Evolutionary conservation across 2,113 vertebrate genomes (phyloP).

Genomic region (Hippopotamus amphibius): DNA sequence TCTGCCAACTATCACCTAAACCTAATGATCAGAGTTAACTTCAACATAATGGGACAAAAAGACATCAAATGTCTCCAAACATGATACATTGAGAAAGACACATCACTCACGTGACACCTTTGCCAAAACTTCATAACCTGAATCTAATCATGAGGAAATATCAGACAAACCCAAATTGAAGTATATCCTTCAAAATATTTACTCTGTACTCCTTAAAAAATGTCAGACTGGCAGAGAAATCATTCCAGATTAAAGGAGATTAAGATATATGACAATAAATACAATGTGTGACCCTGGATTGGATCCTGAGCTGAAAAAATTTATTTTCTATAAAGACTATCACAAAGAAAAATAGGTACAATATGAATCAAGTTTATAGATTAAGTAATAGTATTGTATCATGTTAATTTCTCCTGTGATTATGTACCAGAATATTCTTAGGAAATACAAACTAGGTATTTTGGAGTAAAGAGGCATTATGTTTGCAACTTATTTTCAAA

Average conservation of each 20-base stretch:
- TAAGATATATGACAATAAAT: background rate
- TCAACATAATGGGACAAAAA: background rate
- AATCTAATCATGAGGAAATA: conserved; percentile 9
- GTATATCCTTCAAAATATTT: background rate
- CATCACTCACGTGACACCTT: background rate
- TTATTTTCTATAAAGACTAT: background rate
- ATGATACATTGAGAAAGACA: background rate
- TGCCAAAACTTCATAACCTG: conserved; percentile 19
- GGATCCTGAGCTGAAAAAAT: background rate
- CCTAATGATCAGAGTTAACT: background rate
- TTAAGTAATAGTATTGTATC: background rate
- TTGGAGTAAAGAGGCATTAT: background rate
- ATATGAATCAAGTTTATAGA: background rate
- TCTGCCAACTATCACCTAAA: background rate
- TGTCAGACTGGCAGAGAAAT: background rate
- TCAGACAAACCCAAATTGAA: background rate
- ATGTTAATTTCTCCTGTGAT: background rate
- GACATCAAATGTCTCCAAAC: background rate
- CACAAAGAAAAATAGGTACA: background rate
- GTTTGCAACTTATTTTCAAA: background rate
- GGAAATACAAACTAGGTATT: background rate
- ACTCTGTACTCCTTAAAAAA: background rate
- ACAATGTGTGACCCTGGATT: background rate
- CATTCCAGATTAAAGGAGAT: background rate
- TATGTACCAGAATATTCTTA: background rate